Conservation (phyloP, 2,888 invertebrate genomes). For the Linyphia triangularis region DNA sequence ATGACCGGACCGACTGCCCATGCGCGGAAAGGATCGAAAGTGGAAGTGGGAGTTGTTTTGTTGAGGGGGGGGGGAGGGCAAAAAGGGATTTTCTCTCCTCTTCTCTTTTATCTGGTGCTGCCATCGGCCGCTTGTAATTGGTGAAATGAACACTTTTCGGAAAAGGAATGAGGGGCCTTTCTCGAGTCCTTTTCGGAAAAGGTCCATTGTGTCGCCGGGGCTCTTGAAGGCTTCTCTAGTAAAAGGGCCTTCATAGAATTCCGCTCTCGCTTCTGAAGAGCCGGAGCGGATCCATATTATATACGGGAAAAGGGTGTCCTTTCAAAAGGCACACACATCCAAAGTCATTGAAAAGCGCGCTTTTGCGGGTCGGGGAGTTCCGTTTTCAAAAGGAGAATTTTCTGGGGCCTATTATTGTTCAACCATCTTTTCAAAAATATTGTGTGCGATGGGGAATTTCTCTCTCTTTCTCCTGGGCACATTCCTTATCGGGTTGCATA, state of each 20-base stretch:
- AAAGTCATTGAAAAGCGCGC: conserved; percentile 53
- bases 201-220: conserved; percentile 50
- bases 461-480: conserved; percentile 56
- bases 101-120: conserved; percentile 56
- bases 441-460: conserved; percentile 44
- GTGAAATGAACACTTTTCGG: conserved; percentile 66
- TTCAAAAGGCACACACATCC: conserved; percentile 63
- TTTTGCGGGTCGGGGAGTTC: background rate
- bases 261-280: too few relatives aligned
- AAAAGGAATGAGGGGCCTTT: background rate
- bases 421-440: conserved; percentile 72
- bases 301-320: conserved; percentile 39
- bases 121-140: conserved; percentile 72
- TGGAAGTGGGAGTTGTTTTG: too few relatives aligned
- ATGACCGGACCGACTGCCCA: background rate
- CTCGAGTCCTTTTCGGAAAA: too few relatives aligned
- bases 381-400: conserved; percentile 67
- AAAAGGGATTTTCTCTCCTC: conserved; percentile 12
- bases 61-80: background rate
- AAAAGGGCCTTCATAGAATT: background rate
- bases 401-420: conserved; percentile 55
- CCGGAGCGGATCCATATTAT: conserved; percentile 55
- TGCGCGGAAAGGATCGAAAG: too few relatives aligned
- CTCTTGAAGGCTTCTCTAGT: too few relatives aligned
- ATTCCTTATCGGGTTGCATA: conserved; percentile 75